Evolutionary conservation across 1,140 invertebrate species (phyloP).

Genomic region (Holcopasites calliopsidis): DNA sequence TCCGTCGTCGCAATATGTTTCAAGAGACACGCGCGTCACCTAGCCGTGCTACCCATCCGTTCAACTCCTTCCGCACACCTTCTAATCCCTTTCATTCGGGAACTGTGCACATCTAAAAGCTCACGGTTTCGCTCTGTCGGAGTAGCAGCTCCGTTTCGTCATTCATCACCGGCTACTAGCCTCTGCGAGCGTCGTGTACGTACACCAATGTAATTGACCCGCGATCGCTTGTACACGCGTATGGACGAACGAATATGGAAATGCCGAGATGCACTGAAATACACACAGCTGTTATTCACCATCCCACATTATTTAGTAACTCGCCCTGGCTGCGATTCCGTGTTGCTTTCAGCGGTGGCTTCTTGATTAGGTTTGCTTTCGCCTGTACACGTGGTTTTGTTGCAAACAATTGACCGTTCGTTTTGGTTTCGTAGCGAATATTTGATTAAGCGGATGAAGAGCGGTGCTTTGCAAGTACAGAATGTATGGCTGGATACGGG

Average conservation of each 20-base stretch:
- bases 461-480: no score
- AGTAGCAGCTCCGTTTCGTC: constrained; percentile 31
- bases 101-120: not conserved
- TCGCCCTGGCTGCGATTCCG: not conserved
- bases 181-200: not conserved
- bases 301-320: constrained; percentile 10
- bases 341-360: no score
- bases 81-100: not conserved
- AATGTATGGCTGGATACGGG: no score
- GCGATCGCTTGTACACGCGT: not conserved
- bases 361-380: no score
- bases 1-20: constrained; percentile 51
- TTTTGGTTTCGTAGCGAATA: no score
- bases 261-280: not conserved
- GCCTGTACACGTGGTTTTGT: no score
- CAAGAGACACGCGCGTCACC: constrained; percentile 30
- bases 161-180: constrained; percentile 45
- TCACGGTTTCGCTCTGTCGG: no score
- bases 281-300: not conserved
- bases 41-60: no score
- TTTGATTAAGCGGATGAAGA: no score
- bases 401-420: no score
- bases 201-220: not conserved
- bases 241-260: constrained; percentile 28
- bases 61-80: not conserved